phyloP scores from a whole-genome alignment of 2,113 vertebrate species.

The Thermophis baileyi region DNA sequence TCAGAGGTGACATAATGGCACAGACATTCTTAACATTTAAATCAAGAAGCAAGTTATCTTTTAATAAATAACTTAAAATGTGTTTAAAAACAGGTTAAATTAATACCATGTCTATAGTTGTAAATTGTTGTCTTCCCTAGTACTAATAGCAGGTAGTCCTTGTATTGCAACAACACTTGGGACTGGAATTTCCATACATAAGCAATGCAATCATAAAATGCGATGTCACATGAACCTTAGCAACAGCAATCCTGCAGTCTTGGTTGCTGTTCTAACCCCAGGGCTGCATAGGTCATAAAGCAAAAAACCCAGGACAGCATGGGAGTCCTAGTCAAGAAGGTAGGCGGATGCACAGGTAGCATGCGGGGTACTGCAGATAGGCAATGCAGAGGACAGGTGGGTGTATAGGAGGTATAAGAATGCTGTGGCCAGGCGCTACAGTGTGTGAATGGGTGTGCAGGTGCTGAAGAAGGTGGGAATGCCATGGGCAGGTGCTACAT shows the following conservation, averaged over 20 bases:
- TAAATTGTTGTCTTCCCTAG: not conserved
- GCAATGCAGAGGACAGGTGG: not conserved
- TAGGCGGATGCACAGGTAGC: not conserved
- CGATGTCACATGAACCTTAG: not conserved
- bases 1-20: not conserved
- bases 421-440: not conserved
- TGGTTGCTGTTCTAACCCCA: not conserved
- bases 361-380: not conserved
- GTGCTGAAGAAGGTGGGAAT: not conserved
- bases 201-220: not conserved
- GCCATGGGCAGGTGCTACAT: not conserved
- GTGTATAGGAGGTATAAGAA: not conserved
- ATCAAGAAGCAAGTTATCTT: not conserved
- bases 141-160: not conserved
- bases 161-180: not conserved
- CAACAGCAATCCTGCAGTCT: not conserved
- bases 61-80: not conserved
- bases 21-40: not conserved
- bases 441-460: not conserved
- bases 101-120: not conserved
- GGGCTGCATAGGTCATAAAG: not conserved
- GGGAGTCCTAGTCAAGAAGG: not conserved
- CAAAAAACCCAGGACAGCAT: not conserved
- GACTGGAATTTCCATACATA: not conserved
- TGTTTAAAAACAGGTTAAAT: not conserved